Evolutionary conservation across 2,888 invertebrate genomes (phyloP).

Genomic region (Podabrus alpinus): DNA sequence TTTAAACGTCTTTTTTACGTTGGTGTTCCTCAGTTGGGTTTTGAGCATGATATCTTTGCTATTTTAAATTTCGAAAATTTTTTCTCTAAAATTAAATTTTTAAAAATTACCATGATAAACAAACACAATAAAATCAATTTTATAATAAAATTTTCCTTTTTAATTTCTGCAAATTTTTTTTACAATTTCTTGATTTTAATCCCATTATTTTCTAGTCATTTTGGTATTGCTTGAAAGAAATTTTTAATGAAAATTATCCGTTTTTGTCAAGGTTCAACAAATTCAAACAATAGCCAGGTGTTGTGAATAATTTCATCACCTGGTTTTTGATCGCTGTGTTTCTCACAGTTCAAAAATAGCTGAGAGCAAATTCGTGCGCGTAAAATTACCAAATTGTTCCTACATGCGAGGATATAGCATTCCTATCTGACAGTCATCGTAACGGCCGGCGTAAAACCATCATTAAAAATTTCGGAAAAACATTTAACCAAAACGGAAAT

Average conservation of each 20-base stretch:
- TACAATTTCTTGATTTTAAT: too few species aligned
- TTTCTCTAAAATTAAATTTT: too few species aligned
- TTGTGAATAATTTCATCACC: conserved; percentile 11
- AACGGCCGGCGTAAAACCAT: conserved; percentile 10
- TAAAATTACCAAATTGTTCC: not conserved
- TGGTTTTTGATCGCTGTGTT: conserved; percentile 6
- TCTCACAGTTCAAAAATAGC: conserved; percentile 31
- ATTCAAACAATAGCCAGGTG: conserved; percentile 29
- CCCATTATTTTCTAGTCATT: too few species aligned
- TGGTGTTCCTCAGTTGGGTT: too few species aligned
- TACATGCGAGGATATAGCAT: not conserved
- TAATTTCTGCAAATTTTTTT: too few species aligned
- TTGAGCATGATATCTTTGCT: too few species aligned
- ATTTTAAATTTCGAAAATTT: too few species aligned
- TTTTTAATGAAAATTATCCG: not conserved
- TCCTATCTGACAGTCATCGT: not conserved
- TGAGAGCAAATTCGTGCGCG: conserved; percentile 16
- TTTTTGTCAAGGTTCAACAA: conserved; percentile 12
- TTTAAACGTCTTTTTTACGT: too few species aligned
- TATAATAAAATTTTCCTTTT: too few species aligned
- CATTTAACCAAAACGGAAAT: conserved; percentile 6
- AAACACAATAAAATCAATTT: too few species aligned
- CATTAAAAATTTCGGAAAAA: conserved; percentile 8
- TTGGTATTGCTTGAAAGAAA: not conserved
- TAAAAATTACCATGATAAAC: too few species aligned